Evolutionary conservation across 1,140 invertebrate genomes (phyloP).

Genomic region (Mactra quadrangularis): DNA sequence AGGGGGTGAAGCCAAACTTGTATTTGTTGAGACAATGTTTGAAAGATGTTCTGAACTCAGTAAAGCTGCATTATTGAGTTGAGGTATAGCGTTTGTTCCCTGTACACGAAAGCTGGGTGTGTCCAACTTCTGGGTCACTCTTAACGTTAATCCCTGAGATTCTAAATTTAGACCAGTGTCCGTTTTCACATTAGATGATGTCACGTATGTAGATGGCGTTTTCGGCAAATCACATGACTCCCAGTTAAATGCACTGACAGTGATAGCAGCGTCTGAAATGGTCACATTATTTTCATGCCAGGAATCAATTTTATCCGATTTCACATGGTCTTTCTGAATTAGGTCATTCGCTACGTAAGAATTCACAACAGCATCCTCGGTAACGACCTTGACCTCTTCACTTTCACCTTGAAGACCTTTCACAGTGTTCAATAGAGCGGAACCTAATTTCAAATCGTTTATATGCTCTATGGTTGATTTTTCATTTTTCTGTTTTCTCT

Average conservation of each 20-base stretch:
- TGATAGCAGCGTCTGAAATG: background rate
- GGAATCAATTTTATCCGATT: background rate
- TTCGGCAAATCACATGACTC: background rate
- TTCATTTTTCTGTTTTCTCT: background rate
- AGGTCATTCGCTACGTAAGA: background rate
- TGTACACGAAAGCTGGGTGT: background rate
- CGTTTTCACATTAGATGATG: slow-evolving; percentile 10
- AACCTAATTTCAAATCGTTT: too few relatives aligned
- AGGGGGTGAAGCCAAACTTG: too few relatives aligned
- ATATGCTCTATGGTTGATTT: background rate
- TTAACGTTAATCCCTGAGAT: slow-evolving; percentile 28
- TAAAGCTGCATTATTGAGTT: background rate
- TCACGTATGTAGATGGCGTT: background rate
- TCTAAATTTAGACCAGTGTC: background rate
- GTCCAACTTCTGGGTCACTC: background rate
- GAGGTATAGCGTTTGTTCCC: slow-evolving; percentile 30
- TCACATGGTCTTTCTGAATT: slow-evolving; percentile 19
- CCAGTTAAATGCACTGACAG: slow-evolving; percentile 8
- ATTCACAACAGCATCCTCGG: background rate
- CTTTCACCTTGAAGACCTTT: too few relatives aligned
- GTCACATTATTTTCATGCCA: background rate
- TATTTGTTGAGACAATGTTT: too few relatives aligned
- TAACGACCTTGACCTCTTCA: too few relatives aligned
- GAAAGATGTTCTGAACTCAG: too few relatives aligned
- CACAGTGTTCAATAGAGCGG: too few relatives aligned